A percentile compares a stretch with the other conserved stretches of the same genome.
Evolutionary conservation across 2,888 invertebrate species (phyloP).

Genomic region (Acleris laterana): DNA sequence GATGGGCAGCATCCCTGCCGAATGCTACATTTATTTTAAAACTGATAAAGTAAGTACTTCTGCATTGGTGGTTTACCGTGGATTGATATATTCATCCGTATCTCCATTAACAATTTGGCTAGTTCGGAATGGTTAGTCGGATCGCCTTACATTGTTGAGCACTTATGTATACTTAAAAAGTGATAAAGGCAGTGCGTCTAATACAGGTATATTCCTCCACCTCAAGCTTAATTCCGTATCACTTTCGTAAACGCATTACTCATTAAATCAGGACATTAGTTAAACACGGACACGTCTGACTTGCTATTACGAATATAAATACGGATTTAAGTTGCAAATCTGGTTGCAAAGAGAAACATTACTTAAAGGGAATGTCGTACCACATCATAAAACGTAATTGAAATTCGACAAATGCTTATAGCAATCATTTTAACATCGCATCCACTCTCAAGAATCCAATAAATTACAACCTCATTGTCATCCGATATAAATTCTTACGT

Average conservation of each 20-base stretch:
- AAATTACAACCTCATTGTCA: conserved; percentile 37
- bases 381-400: conserved; percentile 10
- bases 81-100: background rate
- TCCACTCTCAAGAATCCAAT: conserved; percentile 22
- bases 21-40: background rate
- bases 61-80: conserved; percentile 21
- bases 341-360: background rate
- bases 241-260: too few relatives aligned
- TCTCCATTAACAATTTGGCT: conserved; percentile 63
- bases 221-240: background rate
- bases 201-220: conserved; percentile 22
- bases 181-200: conserved; percentile 34
- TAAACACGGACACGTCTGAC: too few relatives aligned
- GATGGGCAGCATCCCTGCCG: too few relatives aligned
- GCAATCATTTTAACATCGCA: conserved; percentile 18
- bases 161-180: conserved; percentile 35
- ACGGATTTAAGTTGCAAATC: too few relatives aligned
- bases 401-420: conserved; percentile 23
- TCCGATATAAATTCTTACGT: conserved; percentile 35
- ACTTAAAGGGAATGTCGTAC: conserved; percentile 25
- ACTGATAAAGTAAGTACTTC: background rate
- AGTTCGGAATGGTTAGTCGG: conserved; percentile 53
- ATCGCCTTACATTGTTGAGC: conserved; percentile 35
- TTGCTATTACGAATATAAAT: too few relatives aligned
- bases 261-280: too few relatives aligned